These are phyloP conservation scores for Tor tambroides DNA, from an alignment of 2,113 vertebrate genomes.

Conservation along the genomic window DNA sequence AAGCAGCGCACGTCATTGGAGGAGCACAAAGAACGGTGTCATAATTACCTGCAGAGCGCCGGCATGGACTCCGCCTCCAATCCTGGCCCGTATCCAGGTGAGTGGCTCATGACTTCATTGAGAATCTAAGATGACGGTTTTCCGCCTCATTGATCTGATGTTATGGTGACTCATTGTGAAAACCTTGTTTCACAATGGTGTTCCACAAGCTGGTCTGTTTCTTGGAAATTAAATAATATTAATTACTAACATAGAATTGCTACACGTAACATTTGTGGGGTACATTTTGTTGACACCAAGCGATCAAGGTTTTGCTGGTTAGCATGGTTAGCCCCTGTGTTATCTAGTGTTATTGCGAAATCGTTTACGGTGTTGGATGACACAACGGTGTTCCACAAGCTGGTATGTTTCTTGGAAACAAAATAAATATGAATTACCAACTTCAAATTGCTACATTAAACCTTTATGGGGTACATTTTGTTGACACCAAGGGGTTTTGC, in stretches of 20 bases:
- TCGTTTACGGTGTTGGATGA: background rate
- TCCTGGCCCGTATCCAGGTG: conserved; percentile 87
- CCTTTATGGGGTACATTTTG: background rate
- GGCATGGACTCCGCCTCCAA: conserved; percentile 83
- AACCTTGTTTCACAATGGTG: background rate
- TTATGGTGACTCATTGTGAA: background rate
- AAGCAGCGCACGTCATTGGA: conserved; percentile 97
- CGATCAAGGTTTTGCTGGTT: background rate
- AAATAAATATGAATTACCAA: background rate
- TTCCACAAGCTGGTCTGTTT: background rate
- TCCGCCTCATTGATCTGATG: background rate
- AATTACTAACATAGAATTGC: background rate
- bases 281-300: background rate
- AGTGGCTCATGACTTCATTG: conserved; percentile 22
- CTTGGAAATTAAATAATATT: background rate
- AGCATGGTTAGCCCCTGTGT: background rate
- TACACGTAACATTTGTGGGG: background rate
- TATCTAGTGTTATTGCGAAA: too few relatives aligned
- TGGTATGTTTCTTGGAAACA: background rate
- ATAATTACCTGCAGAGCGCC: conserved; percentile 94
- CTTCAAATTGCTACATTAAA: background rate
- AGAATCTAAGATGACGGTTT: background rate
- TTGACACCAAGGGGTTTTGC: background rate
- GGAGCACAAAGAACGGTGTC: conserved; percentile 98
- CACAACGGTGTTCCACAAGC: background rate